Percentiles rank a stretch among this genome's conserved stretches.
These are phyloP conservation scores for Cyrtorhinus lividipennis DNA, from an alignment of 1,140 invertebrate species.

Conservation along the genomic window DNA sequence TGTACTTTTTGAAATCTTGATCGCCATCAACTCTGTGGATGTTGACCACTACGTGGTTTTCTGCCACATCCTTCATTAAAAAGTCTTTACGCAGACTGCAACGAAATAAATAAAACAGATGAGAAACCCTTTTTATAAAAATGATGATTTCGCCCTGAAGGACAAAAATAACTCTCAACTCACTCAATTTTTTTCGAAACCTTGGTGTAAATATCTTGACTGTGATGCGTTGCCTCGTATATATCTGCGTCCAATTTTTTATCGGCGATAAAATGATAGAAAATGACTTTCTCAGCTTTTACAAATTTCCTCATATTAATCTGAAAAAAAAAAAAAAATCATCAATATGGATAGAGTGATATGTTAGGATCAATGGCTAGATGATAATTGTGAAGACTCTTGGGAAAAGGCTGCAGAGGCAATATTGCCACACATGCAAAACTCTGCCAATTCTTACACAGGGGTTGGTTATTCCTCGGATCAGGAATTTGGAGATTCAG, in stretches of 20 bases:
- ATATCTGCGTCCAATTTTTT: neutral
- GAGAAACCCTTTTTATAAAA: too few relatives aligned
- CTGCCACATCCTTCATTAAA: neutral
- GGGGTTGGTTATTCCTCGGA: too few relatives aligned
- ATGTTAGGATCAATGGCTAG: too few relatives aligned
- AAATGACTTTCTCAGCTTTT: neutral
- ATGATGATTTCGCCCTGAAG: too few relatives aligned
- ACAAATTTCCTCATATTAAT: neutral
- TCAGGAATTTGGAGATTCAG: too few relatives aligned
- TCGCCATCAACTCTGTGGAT: neutral
- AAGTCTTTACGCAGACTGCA: neutral
- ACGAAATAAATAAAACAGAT: neutral
- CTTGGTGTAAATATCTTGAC: neutral
- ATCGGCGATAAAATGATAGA: neutral
- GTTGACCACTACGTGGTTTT: constrained; percentile 3
- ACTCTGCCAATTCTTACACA: too few relatives aligned
- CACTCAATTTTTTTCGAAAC: neutral
- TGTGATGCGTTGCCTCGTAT: neutral
- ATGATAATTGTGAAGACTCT: too few relatives aligned
- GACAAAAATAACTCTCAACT: too few relatives aligned
- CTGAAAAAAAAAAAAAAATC: too few relatives aligned
- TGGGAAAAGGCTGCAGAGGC: too few relatives aligned
- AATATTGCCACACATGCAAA: too few relatives aligned
- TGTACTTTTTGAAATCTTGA: neutral
- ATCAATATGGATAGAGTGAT: too few relatives aligned